Evolutionary conservation across 2,888 invertebrate species (phyloP), one percentile per base, ranked within the genome.

Genomic region (Pediacus dermestoides): DNA sequence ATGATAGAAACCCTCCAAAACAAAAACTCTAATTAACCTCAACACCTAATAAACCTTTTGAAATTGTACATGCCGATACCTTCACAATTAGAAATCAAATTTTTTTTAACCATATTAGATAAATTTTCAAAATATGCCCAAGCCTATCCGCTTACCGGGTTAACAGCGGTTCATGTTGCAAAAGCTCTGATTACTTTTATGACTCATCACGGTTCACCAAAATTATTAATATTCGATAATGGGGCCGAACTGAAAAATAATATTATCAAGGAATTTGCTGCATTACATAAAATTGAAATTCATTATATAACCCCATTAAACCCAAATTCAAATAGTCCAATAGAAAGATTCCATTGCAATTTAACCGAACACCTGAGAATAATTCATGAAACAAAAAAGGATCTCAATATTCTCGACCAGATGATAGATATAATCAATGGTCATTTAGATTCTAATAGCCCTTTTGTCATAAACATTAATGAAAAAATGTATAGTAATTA

Each of bases 61-160:
- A 53, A 42, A 49, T 42, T 3, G 16, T 49, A 8, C 50, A 50
- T 16, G 31, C 46, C 4, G 44, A 52, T 23, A 42, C 25, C 25
- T 37, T 27, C 28, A 12, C 37, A 37, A 31, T 46, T 18, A 18
- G 21, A 18, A n/a, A 18, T 7, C 21, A n/a, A 7, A 18, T 7
- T 7, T 7, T 18, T 42, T 27, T 27, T 46, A 7, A 42, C 48
- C 7, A 34, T 50, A 13, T 28, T 41, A 2, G 47, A 50, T 30
- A n/a, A 21, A n/a, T 45, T 48, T 23, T 48, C 46, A 6, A 42
- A 42, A 22, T 48, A 33, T 28, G 39, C 44, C 3, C 39, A 43
- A 35, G 44, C 42, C 6, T 32, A 32, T 11, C 8, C 6, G 4
- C 7, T 32, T 3, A 26, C 3, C 3, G 4, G 6, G 3, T 7